These are phyloP conservation scores for Tenualosa ilisha DNA, from an alignment of 2,797 vertebrate genomes.

Conservation along the genomic window DNA sequence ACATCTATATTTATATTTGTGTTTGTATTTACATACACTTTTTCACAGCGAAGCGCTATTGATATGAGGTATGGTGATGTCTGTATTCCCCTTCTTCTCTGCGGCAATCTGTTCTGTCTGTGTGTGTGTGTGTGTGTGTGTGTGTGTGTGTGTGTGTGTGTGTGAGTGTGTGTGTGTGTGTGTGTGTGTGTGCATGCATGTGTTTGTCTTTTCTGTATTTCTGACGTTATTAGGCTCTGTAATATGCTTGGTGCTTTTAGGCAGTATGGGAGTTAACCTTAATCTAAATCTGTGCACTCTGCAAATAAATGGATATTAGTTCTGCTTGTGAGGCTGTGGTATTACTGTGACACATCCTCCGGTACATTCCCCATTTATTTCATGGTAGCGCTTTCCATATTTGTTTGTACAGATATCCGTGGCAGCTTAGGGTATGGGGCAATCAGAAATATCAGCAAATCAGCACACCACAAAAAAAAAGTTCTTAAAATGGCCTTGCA, in stretches of 20 bases:
- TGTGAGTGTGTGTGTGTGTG: neutral
- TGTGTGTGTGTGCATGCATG: neutral
- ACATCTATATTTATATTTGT: neutral
- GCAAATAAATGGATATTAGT: conserved; percentile 24
- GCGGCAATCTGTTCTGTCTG: neutral
- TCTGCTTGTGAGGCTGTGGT: neutral
- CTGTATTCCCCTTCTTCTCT: neutral
- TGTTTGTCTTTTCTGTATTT: conserved; percentile 6
- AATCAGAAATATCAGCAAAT: conserved; percentile 13
- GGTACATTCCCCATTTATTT: conserved; percentile 13
- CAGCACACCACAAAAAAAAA: neutral
- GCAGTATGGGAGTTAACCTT: conserved; percentile 13
- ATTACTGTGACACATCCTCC: neutral
- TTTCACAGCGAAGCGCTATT: neutral
- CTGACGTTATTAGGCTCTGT: conserved; percentile 9
- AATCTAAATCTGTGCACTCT: conserved; percentile 3
- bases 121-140: neutral
- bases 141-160: neutral
- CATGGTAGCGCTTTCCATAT: neutral
- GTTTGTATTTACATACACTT: neutral
- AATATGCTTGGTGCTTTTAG: conserved; percentile 6
- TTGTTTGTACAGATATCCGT: conserved; percentile 4
- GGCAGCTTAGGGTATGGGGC: neutral
- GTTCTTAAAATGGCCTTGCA: neutral
- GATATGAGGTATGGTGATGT: neutral